Conservation (phyloP, 2,888 invertebrate genomes). For the Euzophera pinguis region DNA sequence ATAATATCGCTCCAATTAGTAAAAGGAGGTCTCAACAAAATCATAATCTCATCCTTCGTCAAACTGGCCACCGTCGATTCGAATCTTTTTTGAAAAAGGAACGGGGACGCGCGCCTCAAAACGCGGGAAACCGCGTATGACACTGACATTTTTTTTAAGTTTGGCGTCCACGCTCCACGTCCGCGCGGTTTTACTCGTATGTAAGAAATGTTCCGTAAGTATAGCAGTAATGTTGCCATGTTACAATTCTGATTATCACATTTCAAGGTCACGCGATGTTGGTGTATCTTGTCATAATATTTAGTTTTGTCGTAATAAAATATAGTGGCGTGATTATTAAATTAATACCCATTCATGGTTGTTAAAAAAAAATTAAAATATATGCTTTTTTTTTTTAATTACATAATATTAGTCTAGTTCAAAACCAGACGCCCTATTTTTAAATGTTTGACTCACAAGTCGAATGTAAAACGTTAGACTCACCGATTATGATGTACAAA, state of each 20-base stretch:
- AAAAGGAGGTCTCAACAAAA: slow-evolving; percentile 64
- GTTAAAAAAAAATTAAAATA: too few species aligned
- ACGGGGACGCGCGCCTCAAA: slow-evolving; percentile 52
- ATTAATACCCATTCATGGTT: too few species aligned
- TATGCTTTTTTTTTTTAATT: too few species aligned
- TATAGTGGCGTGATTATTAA: background rate
- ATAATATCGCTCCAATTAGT: slow-evolving; percentile 72
- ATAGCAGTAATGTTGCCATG: background rate
- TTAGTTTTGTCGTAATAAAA: background rate
- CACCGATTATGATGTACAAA: too few species aligned
- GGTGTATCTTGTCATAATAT: background rate
- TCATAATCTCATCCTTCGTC: slow-evolving; percentile 69
- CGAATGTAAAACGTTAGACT: too few species aligned
- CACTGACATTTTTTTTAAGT: slow-evolving; percentile 45
- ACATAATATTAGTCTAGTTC: too few species aligned
- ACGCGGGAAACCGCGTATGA: slow-evolving; percentile 60
- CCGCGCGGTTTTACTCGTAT: background rate
- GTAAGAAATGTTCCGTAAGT: background rate
- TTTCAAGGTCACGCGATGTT: background rate
- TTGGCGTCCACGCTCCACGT: background rate
- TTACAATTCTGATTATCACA: background rate
- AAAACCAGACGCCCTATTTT: too few species aligned
- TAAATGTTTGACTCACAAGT: too few species aligned
- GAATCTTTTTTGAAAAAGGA: slow-evolving; percentile 62
- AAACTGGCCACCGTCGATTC: slow-evolving; percentile 71